Evolutionary conservation across 2,888 invertebrate genomes (phyloP).

Genomic region (Heterodera filipjevi): DNA sequence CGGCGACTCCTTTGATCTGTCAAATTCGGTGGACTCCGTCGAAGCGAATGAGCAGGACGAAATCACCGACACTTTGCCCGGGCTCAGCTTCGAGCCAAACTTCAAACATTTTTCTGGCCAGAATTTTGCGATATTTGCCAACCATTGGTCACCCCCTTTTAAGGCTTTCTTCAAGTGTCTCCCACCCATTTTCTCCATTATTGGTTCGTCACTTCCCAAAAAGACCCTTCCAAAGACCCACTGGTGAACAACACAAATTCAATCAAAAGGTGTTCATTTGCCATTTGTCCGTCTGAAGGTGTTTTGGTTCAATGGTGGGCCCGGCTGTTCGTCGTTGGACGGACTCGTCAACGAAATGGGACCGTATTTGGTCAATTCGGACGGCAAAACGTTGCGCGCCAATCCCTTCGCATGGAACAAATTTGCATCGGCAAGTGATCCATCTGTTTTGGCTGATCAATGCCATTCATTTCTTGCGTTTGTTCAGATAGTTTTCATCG

Average conservation of each 20-base stretch:
- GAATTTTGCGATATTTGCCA: conserved; percentile 61
- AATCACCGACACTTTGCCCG: conserved; percentile 54
- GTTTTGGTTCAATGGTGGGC: conserved; percentile 65
- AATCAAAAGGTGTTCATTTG: background rate
- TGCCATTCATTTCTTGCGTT: background rate
- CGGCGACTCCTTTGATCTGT: background rate
- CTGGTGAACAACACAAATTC: conserved; percentile 63
- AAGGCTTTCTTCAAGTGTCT: conserved; percentile 65
- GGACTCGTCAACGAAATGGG: conserved; percentile 69
- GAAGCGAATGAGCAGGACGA: conserved; percentile 43
- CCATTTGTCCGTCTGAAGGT: background rate
- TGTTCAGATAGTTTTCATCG: conserved; percentile 68
- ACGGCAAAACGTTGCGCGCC: conserved; percentile 59
- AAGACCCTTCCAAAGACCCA: conserved; percentile 54
- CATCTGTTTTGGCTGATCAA: background rate
- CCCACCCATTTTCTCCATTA: conserved; percentile 67
- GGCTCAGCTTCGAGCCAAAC: conserved; percentile 54
- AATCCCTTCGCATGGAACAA: conserved; percentile 66
- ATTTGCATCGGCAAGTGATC: conserved; percentile 30
- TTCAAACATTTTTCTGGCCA: conserved; percentile 63
- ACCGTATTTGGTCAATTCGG: conserved; percentile 66
- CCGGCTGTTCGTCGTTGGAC: conserved; percentile 68
- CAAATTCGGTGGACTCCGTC: background rate
- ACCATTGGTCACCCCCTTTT: conserved; percentile 52
- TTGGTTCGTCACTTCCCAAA: conserved; percentile 66